Evolutionary conservation across 2,888 invertebrate species (phyloP), one percentile per base, ranked within the genome.

Genomic region (Lepeophtheirus nordmannii): DNA sequence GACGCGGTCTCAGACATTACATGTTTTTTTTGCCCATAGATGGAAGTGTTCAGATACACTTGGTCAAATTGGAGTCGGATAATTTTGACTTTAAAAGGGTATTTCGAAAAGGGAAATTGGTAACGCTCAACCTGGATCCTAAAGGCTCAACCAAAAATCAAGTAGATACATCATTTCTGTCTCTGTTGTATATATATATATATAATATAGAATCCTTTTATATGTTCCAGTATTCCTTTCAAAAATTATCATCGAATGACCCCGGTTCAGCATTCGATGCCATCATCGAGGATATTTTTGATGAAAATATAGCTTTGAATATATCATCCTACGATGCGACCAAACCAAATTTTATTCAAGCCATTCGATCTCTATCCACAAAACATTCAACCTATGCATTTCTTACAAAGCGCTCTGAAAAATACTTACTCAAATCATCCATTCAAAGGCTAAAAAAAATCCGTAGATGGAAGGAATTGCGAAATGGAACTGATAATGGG

Each of bases 341-440:
- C 8, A 14, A 46, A 1, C n/a, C 17, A 14, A 46, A 46, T 17
- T 46, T 46, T 8, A 46, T 46, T 46, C 53, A 46, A 17, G 5
- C 17, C 2, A 46, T 46, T 17, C 53, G 53, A 14, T 46, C 53
- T 17, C 8, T 46, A 14, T 46, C 53, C 1, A 3, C 14, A 46
- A 17, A 46, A n/a, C 53, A 17, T n/a, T 46, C 53, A 14, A 46
- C 53, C 53, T 46, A 5, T 46, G 53, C 8, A 14, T 46, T 46
- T 17, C 53, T 46, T n/a, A n/a, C 53, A 14, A 46, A 46, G 53
- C 53, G 53, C 53, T 46, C 53, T 46, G 53, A 46, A 17, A 46
- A 46, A 17, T 46, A 46, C 17, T 17, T 46, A 14, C 8, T 46
- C 53, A 46, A 46, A 17, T 46, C 53, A 14, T 46, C 53, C 8